Evolutionary conservation across 2,113 vertebrate genomes (phyloP).

Genomic region (Poeciliopsis occidentalis): DNA sequence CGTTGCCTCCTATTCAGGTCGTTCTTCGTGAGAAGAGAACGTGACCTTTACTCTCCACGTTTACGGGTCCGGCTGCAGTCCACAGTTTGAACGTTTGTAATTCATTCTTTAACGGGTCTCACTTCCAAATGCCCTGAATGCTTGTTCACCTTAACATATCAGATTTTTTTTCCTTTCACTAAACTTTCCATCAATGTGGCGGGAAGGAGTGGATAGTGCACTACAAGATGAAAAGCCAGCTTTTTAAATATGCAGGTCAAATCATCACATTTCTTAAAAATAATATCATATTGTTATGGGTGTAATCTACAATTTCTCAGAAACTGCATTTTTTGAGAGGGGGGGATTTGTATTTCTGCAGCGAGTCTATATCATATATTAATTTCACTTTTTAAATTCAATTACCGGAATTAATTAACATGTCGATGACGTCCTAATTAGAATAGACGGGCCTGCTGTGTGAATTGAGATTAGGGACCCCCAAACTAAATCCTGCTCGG

Average conservation of each 20-base stretch:
- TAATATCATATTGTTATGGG: background rate
- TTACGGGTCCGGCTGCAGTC: background rate
- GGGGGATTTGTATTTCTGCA: background rate
- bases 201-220: too few relatives aligned
- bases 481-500: background rate
- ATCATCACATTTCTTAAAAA: too few relatives aligned
- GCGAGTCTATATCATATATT: background rate
- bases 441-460: background rate
- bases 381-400: background rate
- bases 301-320: background rate
- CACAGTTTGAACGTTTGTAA: background rate
- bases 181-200: too few relatives aligned
- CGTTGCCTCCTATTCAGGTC: background rate
- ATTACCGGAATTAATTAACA: background rate
- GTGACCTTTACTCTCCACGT: background rate
- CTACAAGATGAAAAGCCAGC: too few relatives aligned
- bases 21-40: background rate
- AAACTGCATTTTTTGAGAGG: background rate
- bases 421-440: background rate
- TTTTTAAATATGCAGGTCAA: too few relatives aligned
- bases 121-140: too few relatives aligned
- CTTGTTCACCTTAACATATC: too few relatives aligned
- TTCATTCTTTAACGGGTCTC: too few relatives aligned
- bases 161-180: too few relatives aligned
- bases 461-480: background rate